Evolutionary conservation across 37 sponge, comb jelly and placozoan genomes (phyloP), one percentile per base, ranked within the genome.

Genomic region (Chondrosia reniformis): DNA sequence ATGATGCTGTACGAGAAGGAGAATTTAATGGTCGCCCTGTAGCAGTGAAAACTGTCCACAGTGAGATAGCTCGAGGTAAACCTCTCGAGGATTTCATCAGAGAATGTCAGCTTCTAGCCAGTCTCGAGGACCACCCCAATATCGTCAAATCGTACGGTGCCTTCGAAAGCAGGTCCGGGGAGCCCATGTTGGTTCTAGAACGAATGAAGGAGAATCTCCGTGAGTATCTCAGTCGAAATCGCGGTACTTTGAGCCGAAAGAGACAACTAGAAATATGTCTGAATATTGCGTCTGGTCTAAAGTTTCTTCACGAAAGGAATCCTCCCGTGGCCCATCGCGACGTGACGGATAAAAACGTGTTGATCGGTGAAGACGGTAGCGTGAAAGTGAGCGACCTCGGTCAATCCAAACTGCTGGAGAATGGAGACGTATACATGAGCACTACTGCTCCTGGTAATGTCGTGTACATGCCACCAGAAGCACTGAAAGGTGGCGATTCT

Each of bases 401-500:
- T 19, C 38, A 36, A 39, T 21, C 38, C 67, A 66, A 66, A 17
- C 36, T 66, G 32, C 67, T 36, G 7, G 39, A 36, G 9, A 66
- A 36, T 15, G 67, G 36, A 37, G 4, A 37, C 9, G 67, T 7
- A 5, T 66, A 36, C 38, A 36, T 66, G 38, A 36, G 39, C 33
- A 66, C 37, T 40, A 66, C 7, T 36, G 67, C 67, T 8, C 67
- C 67, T 7, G 67, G 67, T 8, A 37, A 39, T 17, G 3, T 66
- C 38, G 39, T 40, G 37, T 66, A 66, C 67, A 66, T 66, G 67
- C 67, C 67, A 8, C 67, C 67, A 5, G 67, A 66, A 34, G 67
- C 30, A 6, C 67, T 66, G 7, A n/a, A n/a, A n/a, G 67, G 67
- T 7, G 17, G 36, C 9, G 38, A 66, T 5, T 40, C 67, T 6